A percentile compares a stretch with the other conserved stretches of the same genome.
phyloP scores from a whole-genome alignment of 64 coral and sea anemone species.

The Dendronephthya gigantea region DNA sequence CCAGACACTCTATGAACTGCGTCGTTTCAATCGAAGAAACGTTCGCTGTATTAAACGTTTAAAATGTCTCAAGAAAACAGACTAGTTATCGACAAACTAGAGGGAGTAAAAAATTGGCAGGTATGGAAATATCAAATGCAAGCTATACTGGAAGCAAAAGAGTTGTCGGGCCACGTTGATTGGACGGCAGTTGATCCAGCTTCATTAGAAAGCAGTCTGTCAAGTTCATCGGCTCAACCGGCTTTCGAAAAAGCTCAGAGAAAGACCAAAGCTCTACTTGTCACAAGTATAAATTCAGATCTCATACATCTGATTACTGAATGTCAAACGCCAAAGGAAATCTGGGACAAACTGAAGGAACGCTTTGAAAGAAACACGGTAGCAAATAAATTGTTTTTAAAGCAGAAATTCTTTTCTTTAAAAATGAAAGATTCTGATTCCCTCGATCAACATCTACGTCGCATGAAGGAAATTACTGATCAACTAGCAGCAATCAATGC shows the following conservation, averaged over 20 bases:
- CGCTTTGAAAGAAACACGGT: background rate
- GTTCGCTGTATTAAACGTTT: background rate
- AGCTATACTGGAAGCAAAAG: background rate
- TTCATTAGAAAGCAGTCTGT: background rate
- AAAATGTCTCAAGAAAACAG: constrained; percentile 2
- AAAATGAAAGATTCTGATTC: background rate
- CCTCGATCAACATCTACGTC: background rate
- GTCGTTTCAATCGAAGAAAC: background rate
- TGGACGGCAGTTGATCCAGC: background rate
- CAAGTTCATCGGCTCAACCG: background rate
- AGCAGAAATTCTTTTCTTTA: constrained; percentile 1
- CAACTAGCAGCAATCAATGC: background rate
- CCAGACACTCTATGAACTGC: no score
- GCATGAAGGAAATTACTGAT: background rate
- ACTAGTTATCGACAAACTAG: constrained; percentile 1
- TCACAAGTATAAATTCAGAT: background rate
- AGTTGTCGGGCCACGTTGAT: background rate
- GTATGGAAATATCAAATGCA: constrained; percentile 16
- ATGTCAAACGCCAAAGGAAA: constrained; percentile 9
- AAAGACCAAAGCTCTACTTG: constrained; percentile 1
- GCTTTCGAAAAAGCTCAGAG: background rate
- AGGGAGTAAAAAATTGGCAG: background rate
- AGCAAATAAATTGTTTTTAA: constrained; percentile 2
- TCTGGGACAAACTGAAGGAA: background rate
- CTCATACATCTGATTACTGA: constrained; percentile 2